Evolutionary conservation across 2,888 invertebrate species (phyloP).

Genomic region (Flexamia atlantica): DNA sequence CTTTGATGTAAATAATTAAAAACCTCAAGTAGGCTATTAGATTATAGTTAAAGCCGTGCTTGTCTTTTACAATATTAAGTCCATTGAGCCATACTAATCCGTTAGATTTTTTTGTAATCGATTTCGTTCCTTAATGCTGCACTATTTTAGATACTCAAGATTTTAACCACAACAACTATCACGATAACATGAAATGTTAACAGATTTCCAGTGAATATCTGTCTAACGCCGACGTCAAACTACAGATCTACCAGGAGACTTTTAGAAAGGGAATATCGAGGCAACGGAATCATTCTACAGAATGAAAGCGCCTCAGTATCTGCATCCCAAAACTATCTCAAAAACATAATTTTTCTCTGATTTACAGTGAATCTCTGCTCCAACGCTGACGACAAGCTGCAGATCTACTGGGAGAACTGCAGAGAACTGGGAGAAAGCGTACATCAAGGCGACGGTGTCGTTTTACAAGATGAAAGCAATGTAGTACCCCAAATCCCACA

Average conservation of each 20-base stretch:
- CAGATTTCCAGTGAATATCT: slow-evolving; percentile 90
- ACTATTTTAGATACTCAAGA: no score
- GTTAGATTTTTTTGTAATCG: no score
- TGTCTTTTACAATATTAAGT: no score
- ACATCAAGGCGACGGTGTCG: slow-evolving; percentile 94
- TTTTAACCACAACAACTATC: no score
- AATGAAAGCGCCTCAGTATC: slow-evolving; percentile 93
- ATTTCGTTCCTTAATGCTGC: no score
- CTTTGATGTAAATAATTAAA: no score
- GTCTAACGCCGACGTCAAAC: slow-evolving; percentile 94
- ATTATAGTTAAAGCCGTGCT: no score
- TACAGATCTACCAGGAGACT: slow-evolving; percentile 97
- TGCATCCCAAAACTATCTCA: slow-evolving; percentile 96
- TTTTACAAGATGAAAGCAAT: slow-evolving; percentile 96
- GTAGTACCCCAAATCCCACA: slow-evolving; percentile 90
- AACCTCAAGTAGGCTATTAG: no score
- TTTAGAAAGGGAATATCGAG: slow-evolving; percentile 97
- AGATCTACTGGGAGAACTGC: slow-evolving; percentile 97
- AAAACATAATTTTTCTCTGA: slow-evolving; percentile 78
- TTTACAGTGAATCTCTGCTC: slow-evolving; percentile 95
- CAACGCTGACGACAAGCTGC: slow-evolving; percentile 95
- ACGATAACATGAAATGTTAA: no score
- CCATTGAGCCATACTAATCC: no score
- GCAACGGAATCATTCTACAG: slow-evolving; percentile 96
- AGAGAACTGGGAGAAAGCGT: slow-evolving; percentile 98